Conservation (phyloP, 2,888 invertebrate genomes). For the Macroteleia sp. region DNA sequence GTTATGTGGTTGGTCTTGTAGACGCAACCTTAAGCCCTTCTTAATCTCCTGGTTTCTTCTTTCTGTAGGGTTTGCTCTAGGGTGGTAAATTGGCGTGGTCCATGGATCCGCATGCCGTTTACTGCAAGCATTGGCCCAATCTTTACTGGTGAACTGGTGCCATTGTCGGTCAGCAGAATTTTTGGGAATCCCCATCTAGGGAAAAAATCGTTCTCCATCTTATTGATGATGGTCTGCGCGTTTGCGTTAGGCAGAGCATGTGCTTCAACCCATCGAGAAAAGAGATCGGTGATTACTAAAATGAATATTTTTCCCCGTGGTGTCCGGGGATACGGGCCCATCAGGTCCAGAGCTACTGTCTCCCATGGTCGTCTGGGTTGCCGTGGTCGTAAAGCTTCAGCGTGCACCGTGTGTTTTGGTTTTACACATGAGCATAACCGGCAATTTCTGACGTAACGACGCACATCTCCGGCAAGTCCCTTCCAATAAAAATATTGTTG, state of each 20-base stretch:
- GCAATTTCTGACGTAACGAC: no score
- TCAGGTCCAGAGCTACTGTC: no score
- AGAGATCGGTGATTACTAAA: constrained; percentile 66
- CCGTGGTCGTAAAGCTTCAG: no score
- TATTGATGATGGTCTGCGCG: constrained; percentile 9
- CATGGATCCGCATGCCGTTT: background rate
- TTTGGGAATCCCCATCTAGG: background rate
- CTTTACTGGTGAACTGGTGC: background rate
- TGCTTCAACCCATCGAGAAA: constrained; percentile 68
- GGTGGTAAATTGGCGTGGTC: constrained; percentile 27
- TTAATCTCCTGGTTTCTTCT: constrained; percentile 6
- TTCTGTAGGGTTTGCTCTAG: background rate
- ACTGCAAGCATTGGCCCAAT: background rate
- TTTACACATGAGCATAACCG: no score
- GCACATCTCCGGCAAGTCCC: no score
- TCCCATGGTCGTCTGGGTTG: no score
- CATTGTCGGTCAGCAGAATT: background rate
- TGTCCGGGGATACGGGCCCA: constrained; percentile 61
- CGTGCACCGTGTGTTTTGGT: no score
- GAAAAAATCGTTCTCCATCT: constrained; percentile 35
- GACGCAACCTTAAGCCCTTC: background rate
- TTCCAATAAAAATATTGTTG: constrained; percentile 42
- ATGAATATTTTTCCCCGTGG: constrained; percentile 35
- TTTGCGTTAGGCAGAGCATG: constrained; percentile 48
- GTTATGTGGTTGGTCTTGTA: background rate